phyloP scores from a whole-genome alignment of 1,140 invertebrate genomes.

The Pseudomyrmex dendroicus region DNA sequence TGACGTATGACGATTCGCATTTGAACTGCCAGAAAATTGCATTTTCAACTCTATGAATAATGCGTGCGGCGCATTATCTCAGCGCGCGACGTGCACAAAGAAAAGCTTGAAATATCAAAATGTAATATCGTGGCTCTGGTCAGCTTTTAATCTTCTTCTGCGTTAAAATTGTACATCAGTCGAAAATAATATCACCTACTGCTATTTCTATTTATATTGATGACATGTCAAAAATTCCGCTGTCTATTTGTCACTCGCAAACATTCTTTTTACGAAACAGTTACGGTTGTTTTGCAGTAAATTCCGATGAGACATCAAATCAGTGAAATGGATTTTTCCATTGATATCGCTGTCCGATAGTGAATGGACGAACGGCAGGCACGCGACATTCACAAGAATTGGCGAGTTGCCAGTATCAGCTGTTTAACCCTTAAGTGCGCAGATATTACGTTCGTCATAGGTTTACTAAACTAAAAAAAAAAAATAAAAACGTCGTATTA shows the following conservation, averaged over 20 bases:
- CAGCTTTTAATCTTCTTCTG: too few species aligned
- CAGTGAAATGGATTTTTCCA: conserved; percentile 25
- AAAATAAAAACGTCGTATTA: neutral
- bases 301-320: conserved; percentile 31
- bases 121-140: too few species aligned
- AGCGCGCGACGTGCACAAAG: too few species aligned
- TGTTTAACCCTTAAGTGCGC: conserved; percentile 14
- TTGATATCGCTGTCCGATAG: conserved; percentile 13
- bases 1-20: neutral
- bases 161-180: too few species aligned
- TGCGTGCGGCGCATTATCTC: neutral
- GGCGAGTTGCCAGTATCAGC: conserved; percentile 42
- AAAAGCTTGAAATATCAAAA: too few species aligned
- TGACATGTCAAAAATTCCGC: neutral
- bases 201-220: neutral
- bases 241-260: neutral
- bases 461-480: too few species aligned
- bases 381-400: conserved; percentile 24
- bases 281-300: neutral
- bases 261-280: neutral
- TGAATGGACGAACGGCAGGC: conserved; percentile 29
- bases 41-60: neutral
- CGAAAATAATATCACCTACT: too few species aligned
- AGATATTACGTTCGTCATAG: neutral
- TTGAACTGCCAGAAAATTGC: neutral